Evolutionary conservation across 1,140 invertebrate genomes (phyloP).

Genomic region (Diorhabda sublineata): DNA sequence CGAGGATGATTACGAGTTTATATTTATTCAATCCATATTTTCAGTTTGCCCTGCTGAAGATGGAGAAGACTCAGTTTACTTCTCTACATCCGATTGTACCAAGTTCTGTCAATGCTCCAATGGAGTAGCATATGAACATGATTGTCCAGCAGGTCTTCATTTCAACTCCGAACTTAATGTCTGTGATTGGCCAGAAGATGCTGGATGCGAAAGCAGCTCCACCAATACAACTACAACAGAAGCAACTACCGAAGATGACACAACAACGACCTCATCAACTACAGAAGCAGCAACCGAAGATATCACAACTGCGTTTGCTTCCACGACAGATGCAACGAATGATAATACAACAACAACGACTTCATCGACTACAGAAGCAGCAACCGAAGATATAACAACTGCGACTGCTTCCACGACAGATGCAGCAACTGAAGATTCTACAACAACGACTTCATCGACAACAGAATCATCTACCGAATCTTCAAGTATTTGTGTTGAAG

Average conservation of each 20-base stretch:
- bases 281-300: neutral
- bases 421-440: too few relatives aligned
- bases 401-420: too few relatives aligned
- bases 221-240: neutral
- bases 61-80: slow-evolving; percentile 42
- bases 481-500: too few relatives aligned
- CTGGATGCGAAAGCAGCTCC: slow-evolving; percentile 32
- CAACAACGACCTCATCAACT: neutral
- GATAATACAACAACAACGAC: neutral
- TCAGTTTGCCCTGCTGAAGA: slow-evolving; percentile 16
- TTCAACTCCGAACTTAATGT: slow-evolving; percentile 43
- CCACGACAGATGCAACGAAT: neutral
- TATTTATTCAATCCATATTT: neutral
- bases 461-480: too few relatives aligned
- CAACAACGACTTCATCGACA: too few relatives aligned
- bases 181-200: slow-evolving; percentile 44
- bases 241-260: neutral
- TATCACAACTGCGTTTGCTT: neutral
- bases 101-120: slow-evolving; percentile 56
- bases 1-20: neutral
- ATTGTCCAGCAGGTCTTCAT: slow-evolving; percentile 41
- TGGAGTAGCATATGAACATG: slow-evolving; percentile 45
- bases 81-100: slow-evolving; percentile 51
- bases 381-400: too few relatives aligned
- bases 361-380: too few relatives aligned